A percentile compares a stretch with the other conserved stretches of the same genome.
These are phyloP conservation scores for Perithous albicinctus DNA, from an alignment of 2,888 invertebrate genomes.

Conservation along the genomic window DNA sequence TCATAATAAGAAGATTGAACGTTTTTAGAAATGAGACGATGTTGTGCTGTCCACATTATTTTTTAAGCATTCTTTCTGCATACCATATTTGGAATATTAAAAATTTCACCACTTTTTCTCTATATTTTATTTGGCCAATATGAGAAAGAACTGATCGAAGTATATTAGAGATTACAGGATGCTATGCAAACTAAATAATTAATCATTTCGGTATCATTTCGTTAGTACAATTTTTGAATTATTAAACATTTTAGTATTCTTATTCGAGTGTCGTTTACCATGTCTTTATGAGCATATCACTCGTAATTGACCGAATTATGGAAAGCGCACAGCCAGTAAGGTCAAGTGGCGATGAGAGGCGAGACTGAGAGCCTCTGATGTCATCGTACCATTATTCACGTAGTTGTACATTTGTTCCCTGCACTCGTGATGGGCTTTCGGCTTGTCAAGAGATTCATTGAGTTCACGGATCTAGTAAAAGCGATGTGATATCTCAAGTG, in stretches of 20 bases:
- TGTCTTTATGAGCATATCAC: constrained; percentile 36
- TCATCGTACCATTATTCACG: constrained; percentile 74
- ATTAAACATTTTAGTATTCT: constrained; percentile 10
- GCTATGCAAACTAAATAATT: too few species aligned
- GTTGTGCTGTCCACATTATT: too few species aligned
- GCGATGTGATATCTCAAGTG: constrained; percentile 63
- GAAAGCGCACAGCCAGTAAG: constrained; percentile 73
- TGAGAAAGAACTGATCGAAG: too few species aligned
- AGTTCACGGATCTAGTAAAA: constrained; percentile 58
- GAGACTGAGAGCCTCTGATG: constrained; percentile 72
- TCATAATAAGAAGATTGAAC: too few species aligned
- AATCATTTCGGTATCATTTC: too few species aligned
- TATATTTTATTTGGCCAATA: too few species aligned
- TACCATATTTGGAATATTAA: too few species aligned
- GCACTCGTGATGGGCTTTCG: constrained; percentile 46
- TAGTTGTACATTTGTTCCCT: constrained; percentile 59
- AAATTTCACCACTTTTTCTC: too few species aligned
- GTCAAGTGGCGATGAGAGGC: constrained; percentile 75
- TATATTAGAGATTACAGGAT: too few species aligned
- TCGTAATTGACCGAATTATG: constrained; percentile 78
- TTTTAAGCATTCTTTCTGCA: too few species aligned
- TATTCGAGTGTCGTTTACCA: constrained; percentile 24
- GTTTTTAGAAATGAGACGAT: too few species aligned
- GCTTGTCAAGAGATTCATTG: constrained; percentile 57
- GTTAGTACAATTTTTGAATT: not conserved